Evolutionary conservation across 1,140 invertebrate species (phyloP), one percentile per base, ranked within the genome.

Genomic region (Eriosoma lanigerum): DNA sequence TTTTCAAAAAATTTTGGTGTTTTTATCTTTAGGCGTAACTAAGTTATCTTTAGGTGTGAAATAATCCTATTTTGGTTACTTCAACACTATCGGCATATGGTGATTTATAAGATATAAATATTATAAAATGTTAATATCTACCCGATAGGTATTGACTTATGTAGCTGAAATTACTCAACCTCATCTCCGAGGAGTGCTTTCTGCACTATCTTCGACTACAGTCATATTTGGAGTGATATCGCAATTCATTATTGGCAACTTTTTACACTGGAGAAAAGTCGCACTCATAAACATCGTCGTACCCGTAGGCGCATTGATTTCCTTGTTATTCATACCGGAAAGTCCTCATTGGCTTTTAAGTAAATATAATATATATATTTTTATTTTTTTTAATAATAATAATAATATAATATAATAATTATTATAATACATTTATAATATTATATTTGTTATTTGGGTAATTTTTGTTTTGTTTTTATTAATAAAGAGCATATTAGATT

Each of bases 141-240:
- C n/a, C 64, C 56, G 54, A 15, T 84, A 92, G 90, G 90, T 91
- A 70, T 85, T 94, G 82, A 93, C 92, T 0, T 94, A 93, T 84
- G 92, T 93, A 13, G 92, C 92, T 3, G 93, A 94, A 86, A 89
- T 94, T 12, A 92, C 92, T 3, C 90, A 93, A 83, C 93, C 93
- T 0, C 89, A 92, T 83, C 86, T 93, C 17, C 88, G 93, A 46
- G 93, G 93, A 6, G 89, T 92, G 81, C 85, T 94, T 21, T 89
- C 92, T 1, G 91, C 92, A 1, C 90, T 92, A 17, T 90, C 92
- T 21, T 89, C 91, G 1, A 90, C 92, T 85, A 88, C 90, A 81
- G 90, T 93, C 68, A 93, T 93, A 52, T 84, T 91, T 0, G 93
- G 93, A 1, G 88, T 92, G 1, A 91, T 93, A 82, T 87, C 89